Conservation (phyloP, 53 echinoderm and acorn worm species). For the Actinopyga echinites region DNA sequence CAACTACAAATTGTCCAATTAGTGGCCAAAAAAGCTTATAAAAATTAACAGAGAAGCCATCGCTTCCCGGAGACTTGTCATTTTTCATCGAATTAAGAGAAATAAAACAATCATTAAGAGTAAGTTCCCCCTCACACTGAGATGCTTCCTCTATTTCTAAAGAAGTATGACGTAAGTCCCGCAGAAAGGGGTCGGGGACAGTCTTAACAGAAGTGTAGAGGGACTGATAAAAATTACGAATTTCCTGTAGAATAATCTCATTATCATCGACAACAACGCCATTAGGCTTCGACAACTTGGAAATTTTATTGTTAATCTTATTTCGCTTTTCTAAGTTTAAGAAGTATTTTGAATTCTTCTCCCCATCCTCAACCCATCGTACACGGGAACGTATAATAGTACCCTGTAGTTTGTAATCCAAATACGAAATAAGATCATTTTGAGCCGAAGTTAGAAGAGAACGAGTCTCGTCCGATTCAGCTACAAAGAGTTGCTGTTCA, state of each 20-base stretch:
- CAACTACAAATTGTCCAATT: neutral
- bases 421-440: neutral
- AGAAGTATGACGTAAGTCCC: neutral
- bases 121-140: neutral
- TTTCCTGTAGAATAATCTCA: neutral
- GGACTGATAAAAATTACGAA: neutral
- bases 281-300: neutral
- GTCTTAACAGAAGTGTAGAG: neutral
- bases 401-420: neutral
- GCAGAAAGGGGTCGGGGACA: neutral
- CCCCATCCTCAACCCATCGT: neutral
- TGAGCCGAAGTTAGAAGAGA: neutral
- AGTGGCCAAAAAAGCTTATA: neutral
- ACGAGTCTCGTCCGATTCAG: neutral
- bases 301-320: neutral
- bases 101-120: neutral
- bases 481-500: neutral
- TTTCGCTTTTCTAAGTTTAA: no score
- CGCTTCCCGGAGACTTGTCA: no score
- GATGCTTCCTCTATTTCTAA: neutral
- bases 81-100: conserved; percentile 1
- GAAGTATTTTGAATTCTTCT: no score
- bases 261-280: neutral
- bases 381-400: neutral
- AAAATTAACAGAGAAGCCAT: neutral